These are phyloP conservation scores for Oreamnos americanus DNA, from an alignment of 2,113 vertebrate species.

Conservation along the genomic window DNA sequence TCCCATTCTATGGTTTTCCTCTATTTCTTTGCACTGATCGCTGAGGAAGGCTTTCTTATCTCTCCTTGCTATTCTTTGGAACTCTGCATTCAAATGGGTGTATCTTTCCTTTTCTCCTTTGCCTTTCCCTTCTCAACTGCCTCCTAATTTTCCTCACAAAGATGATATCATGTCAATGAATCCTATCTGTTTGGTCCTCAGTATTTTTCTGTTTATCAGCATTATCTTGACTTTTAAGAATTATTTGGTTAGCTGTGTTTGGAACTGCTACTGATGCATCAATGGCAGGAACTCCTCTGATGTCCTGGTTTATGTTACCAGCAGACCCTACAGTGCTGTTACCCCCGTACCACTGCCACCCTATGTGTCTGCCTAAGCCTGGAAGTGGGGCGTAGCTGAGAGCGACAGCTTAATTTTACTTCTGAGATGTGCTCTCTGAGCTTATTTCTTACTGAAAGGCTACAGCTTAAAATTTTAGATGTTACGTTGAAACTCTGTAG, in stretches of 20 bases:
- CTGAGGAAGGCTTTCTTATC: not conserved
- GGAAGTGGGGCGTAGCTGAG: not conserved
- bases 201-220: not conserved
- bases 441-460: slow-evolving; percentile 56
- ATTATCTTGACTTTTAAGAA: slow-evolving; percentile 79
- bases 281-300: slow-evolving; percentile 90
- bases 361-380: slow-evolving; percentile 80
- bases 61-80: not conserved
- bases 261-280: slow-evolving; percentile 98
- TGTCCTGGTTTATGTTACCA: slow-evolving; percentile 94
- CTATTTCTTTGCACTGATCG: not conserved
- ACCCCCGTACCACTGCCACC: slow-evolving; percentile 80
- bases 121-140: not conserved
- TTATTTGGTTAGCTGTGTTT: slow-evolving; percentile 97
- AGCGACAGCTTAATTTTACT: slow-evolving; percentile 59
- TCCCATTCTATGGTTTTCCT: not conserved
- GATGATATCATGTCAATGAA: not conserved
- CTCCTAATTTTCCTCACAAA: not conserved
- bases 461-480: slow-evolving; percentile 49
- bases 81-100: not conserved
- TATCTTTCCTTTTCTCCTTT: not conserved
- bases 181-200: not conserved
- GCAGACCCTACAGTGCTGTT: slow-evolving; percentile 89
- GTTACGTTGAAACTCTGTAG: slow-evolving; percentile 66
- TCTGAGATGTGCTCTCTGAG: slow-evolving; percentile 37